phyloP scores from a whole-genome alignment of 2,888 invertebrate genomes.

The Anarsia innoxiella region DNA sequence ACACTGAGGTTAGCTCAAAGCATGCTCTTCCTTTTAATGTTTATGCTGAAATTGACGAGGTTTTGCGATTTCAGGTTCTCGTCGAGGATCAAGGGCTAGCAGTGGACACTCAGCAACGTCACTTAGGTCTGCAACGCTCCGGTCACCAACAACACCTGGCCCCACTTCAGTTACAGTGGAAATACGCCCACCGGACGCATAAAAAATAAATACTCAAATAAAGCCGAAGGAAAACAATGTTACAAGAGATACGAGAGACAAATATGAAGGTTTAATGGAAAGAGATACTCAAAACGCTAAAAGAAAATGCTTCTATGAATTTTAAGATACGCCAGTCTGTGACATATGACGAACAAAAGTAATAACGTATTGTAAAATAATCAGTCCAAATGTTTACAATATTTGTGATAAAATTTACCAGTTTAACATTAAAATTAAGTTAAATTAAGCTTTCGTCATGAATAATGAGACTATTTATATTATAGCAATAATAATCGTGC shows the following conservation, averaged over 20 bases:
- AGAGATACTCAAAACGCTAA: conserved; percentile 14
- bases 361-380: conserved; percentile 26
- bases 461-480: conserved; percentile 31
- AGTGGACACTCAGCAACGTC: conserved; percentile 87
- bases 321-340: conserved; percentile 22
- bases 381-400: conserved; percentile 66
- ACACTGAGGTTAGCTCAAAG: conserved; percentile 20
- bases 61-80: conserved; percentile 52
- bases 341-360: conserved; percentile 22
- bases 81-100: conserved; percentile 84
- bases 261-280: conserved; percentile 8
- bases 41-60: neutral
- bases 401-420: conserved; percentile 66
- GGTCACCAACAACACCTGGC: conserved; percentile 57
- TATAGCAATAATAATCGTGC: conserved; percentile 46
- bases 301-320: conserved; percentile 21
- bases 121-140: conserved; percentile 76
- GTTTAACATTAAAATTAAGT: conserved; percentile 32
- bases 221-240: neutral
- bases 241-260: conserved; percentile 2
- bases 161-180: conserved; percentile 82
- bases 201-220: neutral
- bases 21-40: conserved; percentile 14
- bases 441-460: conserved; percentile 48
- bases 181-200: conserved; percentile 82